Conservation (phyloP, 35 echinoderm and acorn worm genomes). For the Apostichopus parvimensis region DNA sequence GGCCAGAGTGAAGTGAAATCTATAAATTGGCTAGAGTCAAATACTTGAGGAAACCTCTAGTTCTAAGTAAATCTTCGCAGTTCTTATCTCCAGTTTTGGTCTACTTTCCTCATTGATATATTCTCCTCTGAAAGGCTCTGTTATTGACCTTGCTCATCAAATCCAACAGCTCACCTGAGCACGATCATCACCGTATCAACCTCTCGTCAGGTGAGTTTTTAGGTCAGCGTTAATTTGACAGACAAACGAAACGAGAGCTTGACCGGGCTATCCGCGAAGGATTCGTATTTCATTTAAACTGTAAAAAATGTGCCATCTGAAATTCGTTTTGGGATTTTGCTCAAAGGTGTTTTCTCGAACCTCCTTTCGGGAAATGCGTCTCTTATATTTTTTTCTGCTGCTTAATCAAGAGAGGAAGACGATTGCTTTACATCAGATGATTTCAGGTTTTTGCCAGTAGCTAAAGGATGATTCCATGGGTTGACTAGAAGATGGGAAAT, state of each 20-base stretch:
- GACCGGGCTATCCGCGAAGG: not conserved
- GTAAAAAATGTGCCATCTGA: slow-evolving; percentile 29
- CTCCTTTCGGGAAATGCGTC: slow-evolving; percentile 7
- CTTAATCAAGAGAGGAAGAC: not conserved
- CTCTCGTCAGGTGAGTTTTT: slow-evolving; percentile 25
- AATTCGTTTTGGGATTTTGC: not conserved
- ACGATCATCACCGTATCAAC: not conserved
- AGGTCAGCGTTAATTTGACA: slow-evolving; percentile 42
- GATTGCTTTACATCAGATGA: not conserved
- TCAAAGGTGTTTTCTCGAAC: slow-evolving; percentile 14
- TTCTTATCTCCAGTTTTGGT: too few species aligned
- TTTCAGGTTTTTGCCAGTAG: slow-evolving; percentile 1
- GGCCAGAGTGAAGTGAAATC: too few species aligned
- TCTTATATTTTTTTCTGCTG: not conserved
- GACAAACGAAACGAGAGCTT: slow-evolving; percentile 41
- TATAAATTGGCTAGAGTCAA: too few species aligned
- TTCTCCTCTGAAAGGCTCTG: not conserved
- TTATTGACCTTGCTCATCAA: slow-evolving; percentile 12
- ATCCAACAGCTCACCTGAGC: not conserved
- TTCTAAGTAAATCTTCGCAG: too few species aligned
- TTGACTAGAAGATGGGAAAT: not conserved
- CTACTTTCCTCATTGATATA: too few species aligned
- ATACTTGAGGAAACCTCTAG: too few species aligned
- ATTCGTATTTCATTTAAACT: slow-evolving; percentile 31
- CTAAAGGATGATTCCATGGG: not conserved